Evolutionary conservation across 2,797 vertebrate genomes (phyloP).

Genomic region (Danionella dracula): DNA sequence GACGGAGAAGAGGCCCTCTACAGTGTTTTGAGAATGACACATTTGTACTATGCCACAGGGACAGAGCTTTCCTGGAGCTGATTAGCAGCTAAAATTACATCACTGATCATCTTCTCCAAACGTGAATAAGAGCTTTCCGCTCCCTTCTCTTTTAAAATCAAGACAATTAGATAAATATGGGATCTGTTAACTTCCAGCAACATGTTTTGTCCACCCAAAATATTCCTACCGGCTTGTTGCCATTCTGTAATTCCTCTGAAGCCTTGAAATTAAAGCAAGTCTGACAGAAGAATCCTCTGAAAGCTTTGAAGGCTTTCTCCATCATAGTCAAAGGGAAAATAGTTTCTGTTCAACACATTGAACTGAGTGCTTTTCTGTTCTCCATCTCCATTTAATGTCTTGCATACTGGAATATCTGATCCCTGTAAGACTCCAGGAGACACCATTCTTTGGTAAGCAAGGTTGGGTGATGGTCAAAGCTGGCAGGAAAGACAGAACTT

Average conservation of each 20-base stretch:
- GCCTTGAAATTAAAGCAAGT: constrained; percentile 50
- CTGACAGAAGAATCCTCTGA: constrained; percentile 23
- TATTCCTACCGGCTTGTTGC: constrained; percentile 45
- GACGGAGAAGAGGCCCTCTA: constrained; percentile 43
- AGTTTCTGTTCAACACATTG: constrained; percentile 58
- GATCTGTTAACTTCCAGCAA: constrained; percentile 53
- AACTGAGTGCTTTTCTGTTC: constrained; percentile 45
- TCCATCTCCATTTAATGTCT: constrained; percentile 35
- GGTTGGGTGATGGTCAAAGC: constrained; percentile 33
- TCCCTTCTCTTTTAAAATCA: constrained; percentile 48
- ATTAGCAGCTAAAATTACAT: constrained; percentile 69
- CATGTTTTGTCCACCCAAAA: constrained; percentile 51
- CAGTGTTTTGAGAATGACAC: constrained; percentile 55
- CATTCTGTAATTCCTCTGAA: constrained; percentile 48
- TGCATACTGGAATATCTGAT: constrained; percentile 49
- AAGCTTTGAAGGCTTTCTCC: constrained; percentile 39
- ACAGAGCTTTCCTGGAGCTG: constrained; percentile 51
- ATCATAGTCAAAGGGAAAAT: constrained; percentile 11
- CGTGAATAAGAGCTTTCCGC: constrained; percentile 34
- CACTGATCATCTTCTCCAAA: constrained; percentile 60
- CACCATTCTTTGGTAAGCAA: constrained; percentile 35
- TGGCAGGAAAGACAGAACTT: constrained; percentile 45
- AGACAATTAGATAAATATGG: constrained; percentile 60
- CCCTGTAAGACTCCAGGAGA: constrained; percentile 39
- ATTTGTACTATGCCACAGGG: constrained; percentile 60